Conservation (phyloP, 1,140 invertebrate species). For the Saccostrea glomerata region DNA sequence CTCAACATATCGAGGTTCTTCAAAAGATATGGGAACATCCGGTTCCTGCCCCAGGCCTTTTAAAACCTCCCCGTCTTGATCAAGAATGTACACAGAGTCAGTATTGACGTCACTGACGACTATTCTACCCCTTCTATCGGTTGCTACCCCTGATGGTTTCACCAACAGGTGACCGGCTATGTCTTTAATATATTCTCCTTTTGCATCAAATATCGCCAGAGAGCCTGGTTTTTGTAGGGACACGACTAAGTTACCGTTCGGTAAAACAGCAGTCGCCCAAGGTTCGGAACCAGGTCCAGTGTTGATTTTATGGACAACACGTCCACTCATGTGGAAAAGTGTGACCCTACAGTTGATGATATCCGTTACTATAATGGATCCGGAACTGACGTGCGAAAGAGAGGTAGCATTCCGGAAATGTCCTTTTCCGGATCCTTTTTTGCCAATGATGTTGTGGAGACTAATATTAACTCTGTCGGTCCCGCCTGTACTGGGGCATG, state of each 20-base stretch:
- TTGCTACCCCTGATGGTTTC: slow-evolving; percentile 60
- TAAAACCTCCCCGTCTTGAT: slow-evolving; percentile 48
- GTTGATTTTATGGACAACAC: slow-evolving; percentile 49
- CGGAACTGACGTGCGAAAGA: slow-evolving; percentile 88
- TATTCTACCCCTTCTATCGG: slow-evolving; percentile 54
- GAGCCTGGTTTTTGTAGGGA: slow-evolving; percentile 52
- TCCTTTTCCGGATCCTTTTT: slow-evolving; percentile 86
- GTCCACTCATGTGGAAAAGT: slow-evolving; percentile 61
- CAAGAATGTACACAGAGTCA: slow-evolving; percentile 56
- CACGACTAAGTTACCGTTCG: slow-evolving; percentile 54
- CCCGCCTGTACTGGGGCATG: not conserved
- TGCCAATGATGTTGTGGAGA: slow-evolving; percentile 83
- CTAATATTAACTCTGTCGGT: not conserved
- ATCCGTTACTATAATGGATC: slow-evolving; percentile 92
- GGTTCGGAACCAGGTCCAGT: slow-evolving; percentile 55
- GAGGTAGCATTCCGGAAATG: slow-evolving; percentile 94
- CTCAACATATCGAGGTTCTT: slow-evolving; percentile 62
- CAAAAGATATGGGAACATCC: slow-evolving; percentile 41
- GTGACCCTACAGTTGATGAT: slow-evolving; percentile 89
- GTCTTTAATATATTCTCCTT: slow-evolving; percentile 49
- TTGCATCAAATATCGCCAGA: slow-evolving; percentile 52
- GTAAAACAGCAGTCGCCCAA: slow-evolving; percentile 46
- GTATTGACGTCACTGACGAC: slow-evolving; percentile 58
- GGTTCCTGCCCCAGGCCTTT: slow-evolving; percentile 40
- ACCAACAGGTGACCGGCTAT: slow-evolving; percentile 52